Conservation (phyloP, 1,140 invertebrate genomes). For the Sinonovacula constricta region DNA sequence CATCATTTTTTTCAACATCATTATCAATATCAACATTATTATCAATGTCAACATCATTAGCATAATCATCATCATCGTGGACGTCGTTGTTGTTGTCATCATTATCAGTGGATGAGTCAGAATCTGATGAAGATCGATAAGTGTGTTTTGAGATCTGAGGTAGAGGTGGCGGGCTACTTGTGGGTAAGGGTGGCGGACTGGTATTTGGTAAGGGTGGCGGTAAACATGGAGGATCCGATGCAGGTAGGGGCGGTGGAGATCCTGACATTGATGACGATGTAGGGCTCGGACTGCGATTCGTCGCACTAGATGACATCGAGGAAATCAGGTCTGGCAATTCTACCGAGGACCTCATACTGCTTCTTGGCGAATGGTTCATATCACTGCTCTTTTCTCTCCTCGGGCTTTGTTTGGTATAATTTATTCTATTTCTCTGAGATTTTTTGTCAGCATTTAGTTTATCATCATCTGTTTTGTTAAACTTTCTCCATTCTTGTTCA, state of each 20-base stretch:
- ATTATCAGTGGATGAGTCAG: background rate
- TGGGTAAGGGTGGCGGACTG: background rate
- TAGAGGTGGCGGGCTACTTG: conserved; percentile 16
- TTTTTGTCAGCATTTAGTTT: conserved; percentile 38
- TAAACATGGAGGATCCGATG: background rate
- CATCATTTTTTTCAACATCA: background rate
- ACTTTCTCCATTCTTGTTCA: conserved; percentile 28
- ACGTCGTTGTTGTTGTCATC: too few relatives aligned
- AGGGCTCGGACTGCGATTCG: too few relatives aligned
- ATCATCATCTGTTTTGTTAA: conserved; percentile 44
- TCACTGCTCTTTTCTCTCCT: too few relatives aligned
- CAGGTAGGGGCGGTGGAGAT: conserved; percentile 9
- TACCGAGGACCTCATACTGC: too few relatives aligned
- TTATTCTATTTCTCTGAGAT: too few relatives aligned
- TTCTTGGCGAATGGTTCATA: too few relatives aligned
- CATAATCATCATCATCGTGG: conserved; percentile 8
- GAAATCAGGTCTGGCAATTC: conserved; percentile 29
- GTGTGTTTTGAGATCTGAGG: too few relatives aligned
- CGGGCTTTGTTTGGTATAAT: too few relatives aligned
- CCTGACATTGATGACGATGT: too few relatives aligned
- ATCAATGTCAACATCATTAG: background rate
- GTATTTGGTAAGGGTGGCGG: background rate
- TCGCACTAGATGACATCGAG: background rate
- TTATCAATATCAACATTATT: too few relatives aligned
- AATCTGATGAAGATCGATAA: too few relatives aligned